Base-by-base conservation (phyloP, 2,888 invertebrate genomes). In the Drosophila nr. fundita region DNA sequence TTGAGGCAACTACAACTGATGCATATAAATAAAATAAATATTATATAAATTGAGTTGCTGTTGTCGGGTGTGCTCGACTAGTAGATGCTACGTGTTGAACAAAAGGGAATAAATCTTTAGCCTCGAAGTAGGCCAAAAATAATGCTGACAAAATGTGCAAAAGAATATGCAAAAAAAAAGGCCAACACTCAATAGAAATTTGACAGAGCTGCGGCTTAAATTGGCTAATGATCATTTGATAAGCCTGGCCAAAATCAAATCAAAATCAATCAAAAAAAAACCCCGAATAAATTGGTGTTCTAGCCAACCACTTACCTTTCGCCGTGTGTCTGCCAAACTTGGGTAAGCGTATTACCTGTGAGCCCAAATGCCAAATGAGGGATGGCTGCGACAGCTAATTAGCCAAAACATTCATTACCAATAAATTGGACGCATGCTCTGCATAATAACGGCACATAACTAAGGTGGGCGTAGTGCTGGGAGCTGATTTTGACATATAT, bases 321-420 rank as follows among this genome's bases (percentile, higher is more conserved):
- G 2, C 21, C 30, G 10, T 0, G 30, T 21, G 11, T 11, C 8
- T n/a, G 21, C 6, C 13, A 40, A 53, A 40, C 45, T 57, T 36
- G 30, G 53, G 53, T 49, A 55, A 57, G 60, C 55, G 66, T 18
- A 60, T 72, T 65, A 48, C 36, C 61, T 58, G 48, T 50, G 34
- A 48, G 30, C 18, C 38, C 2, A 21, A 34, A 15, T n/a, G 42
- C 67, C 21, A 57, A 68, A n/a, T 50, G 55, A 60, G 49, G 45
- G 48, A 67, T 72, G 72, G 36, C 58, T 30, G 42, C 32, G 68
- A 72, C 77, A 76, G 73, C 78, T 77, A 76, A 76, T 76, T 76
- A 76, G 73, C 64, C 2, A 27, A 49, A 49, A 45, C 45, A 45
- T 45, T 45, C 45, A 24, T 45, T 45, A 24, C n/a, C 72, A 60